phyloP scores from a whole-genome alignment of 2,797 vertebrate species.

The Neopelma chrysocephalum region DNA sequence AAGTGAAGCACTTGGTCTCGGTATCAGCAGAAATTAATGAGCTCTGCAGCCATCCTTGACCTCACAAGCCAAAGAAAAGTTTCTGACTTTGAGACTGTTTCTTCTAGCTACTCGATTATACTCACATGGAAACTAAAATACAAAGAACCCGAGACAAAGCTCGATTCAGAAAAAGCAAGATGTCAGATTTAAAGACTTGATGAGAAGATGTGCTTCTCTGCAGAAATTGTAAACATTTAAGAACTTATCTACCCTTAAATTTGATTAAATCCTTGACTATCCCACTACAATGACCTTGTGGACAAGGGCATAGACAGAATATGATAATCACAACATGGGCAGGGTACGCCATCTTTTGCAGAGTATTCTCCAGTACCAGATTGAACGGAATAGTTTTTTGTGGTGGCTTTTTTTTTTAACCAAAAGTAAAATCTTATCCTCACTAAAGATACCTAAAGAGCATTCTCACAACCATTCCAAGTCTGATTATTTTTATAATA shows the following conservation, averaged over 20 bases:
- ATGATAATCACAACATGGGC: neutral
- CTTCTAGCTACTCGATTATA: neutral
- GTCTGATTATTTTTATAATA: neutral
- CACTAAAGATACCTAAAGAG: neutral
- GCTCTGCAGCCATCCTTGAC: neutral
- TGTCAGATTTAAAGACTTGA: neutral
- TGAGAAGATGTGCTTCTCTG: neutral
- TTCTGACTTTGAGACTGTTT: neutral
- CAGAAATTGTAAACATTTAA: neutral
- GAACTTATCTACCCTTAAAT: neutral
- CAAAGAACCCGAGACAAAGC: neutral
- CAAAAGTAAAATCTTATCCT: neutral
- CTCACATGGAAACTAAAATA: neutral
- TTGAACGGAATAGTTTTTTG: neutral
- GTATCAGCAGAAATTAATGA: neutral
- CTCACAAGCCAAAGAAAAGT: neutral
- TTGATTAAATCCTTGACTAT: neutral
- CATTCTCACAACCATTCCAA: neutral
- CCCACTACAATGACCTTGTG: neutral
- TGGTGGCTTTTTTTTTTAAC: neutral
- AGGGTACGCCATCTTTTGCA: neutral
- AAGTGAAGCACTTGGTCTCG: neutral
- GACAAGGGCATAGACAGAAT: neutral
- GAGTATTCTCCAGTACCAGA: neutral
- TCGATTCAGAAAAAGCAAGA: neutral